These are phyloP conservation scores for Pipistrellus nathusii DNA, from an alignment of 2,797 vertebrate genomes.

Conservation along the genomic window DNA sequence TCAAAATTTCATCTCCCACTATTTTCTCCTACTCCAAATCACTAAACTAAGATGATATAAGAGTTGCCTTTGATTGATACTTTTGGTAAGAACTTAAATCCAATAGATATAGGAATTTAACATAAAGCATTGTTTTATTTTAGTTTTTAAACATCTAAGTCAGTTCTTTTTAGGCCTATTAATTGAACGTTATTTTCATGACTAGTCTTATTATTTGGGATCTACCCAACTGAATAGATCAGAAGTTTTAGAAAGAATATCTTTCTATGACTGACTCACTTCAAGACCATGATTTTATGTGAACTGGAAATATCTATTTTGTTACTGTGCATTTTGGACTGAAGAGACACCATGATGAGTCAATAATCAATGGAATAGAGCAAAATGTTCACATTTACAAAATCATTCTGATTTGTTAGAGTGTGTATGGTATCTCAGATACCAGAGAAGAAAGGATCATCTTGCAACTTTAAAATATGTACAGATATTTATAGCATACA, in stretches of 20 bases:
- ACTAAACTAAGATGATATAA: not conserved
- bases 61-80: not conserved
- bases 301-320: conserved; percentile 12
- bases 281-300: conserved; percentile 1
- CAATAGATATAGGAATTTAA: not conserved
- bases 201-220: not conserved
- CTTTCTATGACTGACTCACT: not conserved
- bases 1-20: not conserved
- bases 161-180: not conserved
- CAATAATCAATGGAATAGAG: not conserved
- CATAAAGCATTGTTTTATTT: not conserved
- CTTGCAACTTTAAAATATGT: not conserved
- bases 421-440: not conserved
- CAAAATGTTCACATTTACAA: not conserved
- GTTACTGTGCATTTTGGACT: not conserved
- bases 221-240: not conserved
- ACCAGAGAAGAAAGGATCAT: not conserved
- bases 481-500: not conserved
- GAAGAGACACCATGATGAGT: not conserved
- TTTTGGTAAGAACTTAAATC: not conserved
- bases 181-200: not conserved
- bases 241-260: not conserved
- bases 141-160: not conserved
- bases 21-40: not conserved
- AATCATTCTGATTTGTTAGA: not conserved